Base-by-base conservation (phyloP, 2,113 vertebrate species). In the Syrrhaptes paradoxus region DNA sequence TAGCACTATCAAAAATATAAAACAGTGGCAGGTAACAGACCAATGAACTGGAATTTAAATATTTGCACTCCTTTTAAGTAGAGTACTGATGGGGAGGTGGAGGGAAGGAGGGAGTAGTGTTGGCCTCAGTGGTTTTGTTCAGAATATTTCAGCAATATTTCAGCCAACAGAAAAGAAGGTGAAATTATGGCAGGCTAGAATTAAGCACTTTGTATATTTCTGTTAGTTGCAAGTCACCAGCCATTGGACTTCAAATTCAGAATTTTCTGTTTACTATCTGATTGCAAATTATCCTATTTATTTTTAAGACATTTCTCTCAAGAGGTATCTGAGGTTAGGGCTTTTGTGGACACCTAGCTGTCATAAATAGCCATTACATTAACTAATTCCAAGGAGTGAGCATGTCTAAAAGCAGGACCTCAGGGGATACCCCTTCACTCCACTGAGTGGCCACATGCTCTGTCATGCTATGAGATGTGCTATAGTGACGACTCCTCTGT, bases 371-470 rank as follows among this genome's bases (percentile, higher is more conserved):
- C 9, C 10, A 19, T 34, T 72, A 36, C 4, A 38, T 41, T 2
- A 81, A 70, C 15, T 63, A 49, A 55, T 77, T 63, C 14, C 22
- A 48, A 71, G 34, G 36, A 81, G 11, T 22, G 36, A 84, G 11
- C 14, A 3, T 32, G 79, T 43, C 38, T 77, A 67, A 38, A 83
- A 91, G 21, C 66, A 17, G 7, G 17, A 49, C 19, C 34, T 75
- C 13, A 31, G n/a, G 6, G 18, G 54, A 11, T 46, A 16, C 8
- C 62, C 68, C 54, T 85, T 70, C 22, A 31, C 51, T 25, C 36
- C 10, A n/a, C 21, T 17, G 11, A 21, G 13, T 11, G 26, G 20
- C 41, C 4, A 0, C 1, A 4, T 63, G 31, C 13, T 51, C 2
- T 22, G 8, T 3, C 62, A 17, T 49, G 52, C 46, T 52, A 4